Conservation (phyloP, 2,888 invertebrate genomes). For the Tetanocera ferruginea region DNA sequence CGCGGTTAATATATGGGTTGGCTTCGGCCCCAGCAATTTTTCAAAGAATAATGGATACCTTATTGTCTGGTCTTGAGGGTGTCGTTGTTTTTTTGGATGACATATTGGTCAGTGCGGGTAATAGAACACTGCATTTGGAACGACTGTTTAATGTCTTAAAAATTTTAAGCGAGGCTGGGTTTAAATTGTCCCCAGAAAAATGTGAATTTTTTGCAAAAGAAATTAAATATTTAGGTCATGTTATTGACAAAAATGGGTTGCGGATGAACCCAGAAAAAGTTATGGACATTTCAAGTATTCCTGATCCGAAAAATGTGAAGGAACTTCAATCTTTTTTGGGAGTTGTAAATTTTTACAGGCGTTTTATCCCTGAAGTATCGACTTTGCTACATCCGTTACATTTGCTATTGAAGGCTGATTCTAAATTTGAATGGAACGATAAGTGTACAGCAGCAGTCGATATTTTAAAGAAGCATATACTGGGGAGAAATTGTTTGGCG, state of each 20-base stretch:
- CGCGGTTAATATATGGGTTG: constrained; percentile 59
- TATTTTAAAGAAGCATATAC: constrained; percentile 53
- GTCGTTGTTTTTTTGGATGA: constrained; percentile 54
- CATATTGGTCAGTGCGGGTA: constrained; percentile 48
- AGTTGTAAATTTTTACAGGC: constrained; percentile 60
- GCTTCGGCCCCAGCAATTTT: constrained; percentile 65
- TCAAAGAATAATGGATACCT: constrained; percentile 57
- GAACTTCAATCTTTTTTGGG: constrained; percentile 53
- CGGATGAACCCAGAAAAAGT: constrained; percentile 51
- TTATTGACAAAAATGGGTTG: constrained; percentile 55
- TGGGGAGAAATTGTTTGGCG: constrained; percentile 46
- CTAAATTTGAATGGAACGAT: constrained; percentile 53
- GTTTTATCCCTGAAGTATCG: constrained; percentile 59
- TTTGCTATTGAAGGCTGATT: constrained; percentile 45
- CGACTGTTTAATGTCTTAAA: constrained; percentile 31
- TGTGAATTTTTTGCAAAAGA: constrained; percentile 35
- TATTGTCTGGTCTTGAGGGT: constrained; percentile 52
- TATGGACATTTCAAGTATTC: constrained; percentile 35
- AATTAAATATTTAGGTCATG: constrained; percentile 57
- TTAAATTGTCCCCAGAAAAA: constrained; percentile 37
- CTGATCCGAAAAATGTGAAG: constrained; percentile 46
- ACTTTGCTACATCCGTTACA: constrained; percentile 56
- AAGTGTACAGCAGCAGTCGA: constrained; percentile 57
- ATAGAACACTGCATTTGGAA: constrained; percentile 27
- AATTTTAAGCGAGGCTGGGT: constrained; percentile 37